phyloP scores from a whole-genome alignment of 35 echinoderm and acorn worm species.

The Ophiothrix spiculata region DNA sequence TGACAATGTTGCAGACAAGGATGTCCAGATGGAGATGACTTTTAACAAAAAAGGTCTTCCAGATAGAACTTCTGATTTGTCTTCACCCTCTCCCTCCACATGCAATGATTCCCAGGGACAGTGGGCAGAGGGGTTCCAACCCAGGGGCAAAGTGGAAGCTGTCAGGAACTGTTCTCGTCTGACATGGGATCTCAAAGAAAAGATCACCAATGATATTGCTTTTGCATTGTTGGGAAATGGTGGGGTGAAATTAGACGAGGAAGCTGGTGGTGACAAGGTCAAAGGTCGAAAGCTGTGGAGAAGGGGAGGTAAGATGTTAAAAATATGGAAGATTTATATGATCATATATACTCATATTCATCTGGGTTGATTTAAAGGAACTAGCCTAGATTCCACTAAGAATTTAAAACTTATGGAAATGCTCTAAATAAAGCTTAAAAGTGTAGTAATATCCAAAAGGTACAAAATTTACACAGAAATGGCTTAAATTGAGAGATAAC shows the following conservation, averaged over 20 bases:
- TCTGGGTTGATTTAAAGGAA: too few relatives aligned
- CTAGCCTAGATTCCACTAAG: too few relatives aligned
- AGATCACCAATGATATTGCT: constrained; percentile 57
- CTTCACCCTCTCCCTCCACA: neutral
- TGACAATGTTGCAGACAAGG: neutral
- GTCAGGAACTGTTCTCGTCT: constrained; percentile 78
- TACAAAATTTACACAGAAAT: too few relatives aligned
- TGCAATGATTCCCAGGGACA: neutral
- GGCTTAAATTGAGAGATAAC: too few relatives aligned
- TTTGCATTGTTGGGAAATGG: constrained; percentile 30
- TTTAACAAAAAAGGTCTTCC: neutral
- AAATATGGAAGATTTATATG: neutral
- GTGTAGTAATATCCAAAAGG: too few relatives aligned
- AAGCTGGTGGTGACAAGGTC: neutral
- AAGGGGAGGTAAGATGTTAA: constrained; percentile 72
- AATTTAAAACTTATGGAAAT: too few relatives aligned
- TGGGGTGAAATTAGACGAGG: neutral
- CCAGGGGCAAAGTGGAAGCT: constrained; percentile 53
- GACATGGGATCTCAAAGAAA: constrained; percentile 40
- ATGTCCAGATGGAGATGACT: neutral
- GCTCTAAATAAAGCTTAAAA: too few relatives aligned
- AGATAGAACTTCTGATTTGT: neutral
- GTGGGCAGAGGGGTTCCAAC: constrained; percentile 63
- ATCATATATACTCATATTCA: too few relatives aligned
- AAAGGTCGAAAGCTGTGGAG: constrained; percentile 58